These are phyloP conservation scores for Loriculus beryllinus DNA, from an alignment of 2,797 vertebrate species.

Conservation along the genomic window DNA sequence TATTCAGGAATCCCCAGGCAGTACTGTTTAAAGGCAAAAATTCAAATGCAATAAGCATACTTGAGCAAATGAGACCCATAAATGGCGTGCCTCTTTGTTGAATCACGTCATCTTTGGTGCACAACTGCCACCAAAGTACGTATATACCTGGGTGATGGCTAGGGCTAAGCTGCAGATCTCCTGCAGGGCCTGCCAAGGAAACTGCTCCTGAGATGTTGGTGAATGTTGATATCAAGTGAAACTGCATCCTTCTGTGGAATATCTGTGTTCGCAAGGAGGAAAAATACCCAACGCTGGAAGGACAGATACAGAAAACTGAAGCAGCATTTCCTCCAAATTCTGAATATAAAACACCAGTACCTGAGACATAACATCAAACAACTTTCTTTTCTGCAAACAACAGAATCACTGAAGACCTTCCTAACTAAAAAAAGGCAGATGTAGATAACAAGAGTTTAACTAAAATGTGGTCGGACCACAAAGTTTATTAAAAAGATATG, in stretches of 20 bases:
- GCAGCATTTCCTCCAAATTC: background rate
- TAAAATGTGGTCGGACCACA: background rate
- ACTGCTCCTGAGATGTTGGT: background rate
- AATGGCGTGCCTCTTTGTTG: fast-evolving
- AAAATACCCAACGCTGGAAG: background rate
- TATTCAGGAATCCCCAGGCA: background rate
- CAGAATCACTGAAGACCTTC: background rate
- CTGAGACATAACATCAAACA: background rate
- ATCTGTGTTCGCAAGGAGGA: background rate
- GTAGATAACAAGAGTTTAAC: background rate
- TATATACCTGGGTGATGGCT: background rate
- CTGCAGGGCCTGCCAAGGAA: background rate
- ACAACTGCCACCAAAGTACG: background rate
- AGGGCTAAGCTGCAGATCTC: background rate
- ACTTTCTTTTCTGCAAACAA: background rate
- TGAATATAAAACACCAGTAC: background rate
- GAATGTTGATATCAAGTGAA: background rate
- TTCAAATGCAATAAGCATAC: background rate
- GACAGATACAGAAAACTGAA: background rate
- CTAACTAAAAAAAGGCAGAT: background rate
- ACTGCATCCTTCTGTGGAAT: background rate
- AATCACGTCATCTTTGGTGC: background rate
- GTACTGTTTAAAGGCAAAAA: background rate
- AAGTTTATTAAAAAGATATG: background rate
- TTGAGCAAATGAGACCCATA: background rate